Conservation (phyloP, 2,888 invertebrate genomes). For the Heliconius cydno region DNA sequence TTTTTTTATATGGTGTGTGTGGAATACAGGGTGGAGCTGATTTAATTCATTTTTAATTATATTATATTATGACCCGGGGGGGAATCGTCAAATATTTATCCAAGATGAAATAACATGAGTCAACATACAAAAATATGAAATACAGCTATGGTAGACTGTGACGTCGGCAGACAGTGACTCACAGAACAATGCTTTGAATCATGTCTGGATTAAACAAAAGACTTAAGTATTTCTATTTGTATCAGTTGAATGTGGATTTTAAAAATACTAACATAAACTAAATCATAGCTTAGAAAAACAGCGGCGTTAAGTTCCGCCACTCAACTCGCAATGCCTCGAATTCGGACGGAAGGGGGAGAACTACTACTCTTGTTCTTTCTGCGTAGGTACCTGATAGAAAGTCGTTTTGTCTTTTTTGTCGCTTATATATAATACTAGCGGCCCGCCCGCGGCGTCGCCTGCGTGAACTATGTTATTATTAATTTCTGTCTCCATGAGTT, state of each 20-base stretch:
- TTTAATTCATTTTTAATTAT: too few species aligned
- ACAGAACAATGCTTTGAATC: constrained; percentile 52
- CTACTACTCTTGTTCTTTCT: too few species aligned
- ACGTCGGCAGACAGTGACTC: constrained; percentile 45
- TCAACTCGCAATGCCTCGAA: background rate
- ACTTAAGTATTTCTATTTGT: constrained; percentile 19
- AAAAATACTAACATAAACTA: background rate
- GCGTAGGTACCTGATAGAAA: too few species aligned
- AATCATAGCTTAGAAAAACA: background rate
- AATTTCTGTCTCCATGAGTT: too few species aligned
- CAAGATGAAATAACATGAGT: constrained; percentile 24
- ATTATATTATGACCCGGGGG: too few species aligned
- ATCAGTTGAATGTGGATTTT: background rate
- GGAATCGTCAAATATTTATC: background rate
- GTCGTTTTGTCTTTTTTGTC: too few species aligned
- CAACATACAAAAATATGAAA: constrained; percentile 36
- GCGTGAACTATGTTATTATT: too few species aligned
- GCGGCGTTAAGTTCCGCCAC: background rate
- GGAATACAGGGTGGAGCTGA: too few species aligned
- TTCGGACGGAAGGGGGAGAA: background rate
- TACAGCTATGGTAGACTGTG: constrained; percentile 42
- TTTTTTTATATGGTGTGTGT: too few species aligned
- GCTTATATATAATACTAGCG: too few species aligned
- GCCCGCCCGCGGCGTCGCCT: too few species aligned
- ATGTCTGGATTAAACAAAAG: constrained; percentile 48